Percentiles rank a stretch among this genome's conserved stretches.
These are phyloP conservation scores for Hemibagrus guttatus DNA, from an alignment of 2,797 vertebrate genomes.

Conservation along the genomic window DNA sequence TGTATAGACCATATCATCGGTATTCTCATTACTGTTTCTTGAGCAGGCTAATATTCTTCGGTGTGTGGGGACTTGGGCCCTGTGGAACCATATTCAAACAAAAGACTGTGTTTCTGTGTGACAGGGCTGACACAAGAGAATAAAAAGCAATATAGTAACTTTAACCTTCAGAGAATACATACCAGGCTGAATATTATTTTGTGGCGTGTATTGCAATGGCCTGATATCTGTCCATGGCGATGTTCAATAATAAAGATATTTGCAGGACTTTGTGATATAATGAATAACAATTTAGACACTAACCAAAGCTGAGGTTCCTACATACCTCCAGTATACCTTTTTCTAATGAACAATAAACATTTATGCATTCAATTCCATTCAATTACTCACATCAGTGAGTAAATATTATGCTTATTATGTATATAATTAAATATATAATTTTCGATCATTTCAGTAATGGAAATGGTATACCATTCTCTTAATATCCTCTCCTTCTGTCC, in stretches of 20 bases:
- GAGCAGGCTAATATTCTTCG: constrained; percentile 15
- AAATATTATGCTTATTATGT: no score
- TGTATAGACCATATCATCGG: constrained; percentile 20
- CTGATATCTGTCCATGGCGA: neutral
- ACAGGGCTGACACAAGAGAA: constrained; percentile 48
- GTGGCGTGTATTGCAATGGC: constrained; percentile 26
- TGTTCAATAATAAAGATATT: neutral
- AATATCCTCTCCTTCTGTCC: neutral
- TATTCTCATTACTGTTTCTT: constrained; percentile 33
- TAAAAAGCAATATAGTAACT: constrained; percentile 63
- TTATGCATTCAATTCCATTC: neutral
- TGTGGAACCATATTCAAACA: constrained; percentile 56
- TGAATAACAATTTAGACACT: neutral
- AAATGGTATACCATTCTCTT: neutral
- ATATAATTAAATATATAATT: no score
- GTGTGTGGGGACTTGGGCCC: constrained; percentile 21
- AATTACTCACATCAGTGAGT: neutral
- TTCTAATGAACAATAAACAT: neutral
- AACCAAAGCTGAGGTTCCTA: neutral
- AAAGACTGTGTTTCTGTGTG: constrained; percentile 53
- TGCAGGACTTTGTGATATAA: neutral
- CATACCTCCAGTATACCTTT: neutral
- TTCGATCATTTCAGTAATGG: neutral
- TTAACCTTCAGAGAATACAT: constrained; percentile 59
- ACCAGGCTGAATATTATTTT: constrained; percentile 17